These are phyloP conservation scores for Trematomus bernacchii DNA, from an alignment of 2,797 vertebrate genomes.

Conservation along the genomic window DNA sequence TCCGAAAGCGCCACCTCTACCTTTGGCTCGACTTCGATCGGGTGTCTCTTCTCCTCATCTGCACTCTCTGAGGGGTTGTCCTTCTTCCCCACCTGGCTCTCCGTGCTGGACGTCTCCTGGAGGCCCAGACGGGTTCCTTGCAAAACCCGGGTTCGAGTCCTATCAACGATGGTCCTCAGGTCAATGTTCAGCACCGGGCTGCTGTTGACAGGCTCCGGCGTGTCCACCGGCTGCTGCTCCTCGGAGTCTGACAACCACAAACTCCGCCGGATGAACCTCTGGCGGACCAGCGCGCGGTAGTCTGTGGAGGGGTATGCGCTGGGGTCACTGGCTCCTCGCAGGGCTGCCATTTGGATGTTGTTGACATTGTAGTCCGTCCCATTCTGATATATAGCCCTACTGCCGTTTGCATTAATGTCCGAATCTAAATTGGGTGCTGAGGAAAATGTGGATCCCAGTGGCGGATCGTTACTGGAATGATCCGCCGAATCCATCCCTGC, in stretches of 20 bases:
- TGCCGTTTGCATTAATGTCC: conserved; percentile 76
- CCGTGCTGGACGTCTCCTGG: conserved; percentile 68
- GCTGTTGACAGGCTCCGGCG: conserved; percentile 84
- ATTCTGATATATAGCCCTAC: conserved; percentile 79
- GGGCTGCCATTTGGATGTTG: conserved; percentile 77
- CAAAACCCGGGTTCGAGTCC: conserved; percentile 72
- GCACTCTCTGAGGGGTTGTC: conserved; percentile 67
- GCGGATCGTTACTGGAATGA: conserved; percentile 80
- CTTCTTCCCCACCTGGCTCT: conserved; percentile 73
- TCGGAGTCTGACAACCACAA: conserved; percentile 94
- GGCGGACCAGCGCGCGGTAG: conserved; percentile 86
- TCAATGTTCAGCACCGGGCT: conserved; percentile 84
- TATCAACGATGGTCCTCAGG: conserved; percentile 87
- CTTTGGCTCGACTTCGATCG: conserved; percentile 73
- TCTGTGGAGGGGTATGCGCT: conserved; percentile 82
- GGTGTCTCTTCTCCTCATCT: conserved; percentile 66
- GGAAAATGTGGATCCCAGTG: conserved; percentile 77
- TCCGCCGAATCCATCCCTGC: conserved; percentile 87
- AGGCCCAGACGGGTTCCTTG: conserved; percentile 55
- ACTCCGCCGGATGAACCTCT: conserved; percentile 93
- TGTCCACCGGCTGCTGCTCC: conserved; percentile 88
- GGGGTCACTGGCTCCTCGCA: conserved; percentile 84
- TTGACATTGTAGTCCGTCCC: conserved; percentile 81
- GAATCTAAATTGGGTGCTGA: conserved; percentile 81
- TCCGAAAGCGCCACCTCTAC: conserved; percentile 70